These are phyloP conservation scores for Pyrrhosoma nymphula DNA, from an alignment of 2,888 invertebrate genomes.

Conservation along the genomic window DNA sequence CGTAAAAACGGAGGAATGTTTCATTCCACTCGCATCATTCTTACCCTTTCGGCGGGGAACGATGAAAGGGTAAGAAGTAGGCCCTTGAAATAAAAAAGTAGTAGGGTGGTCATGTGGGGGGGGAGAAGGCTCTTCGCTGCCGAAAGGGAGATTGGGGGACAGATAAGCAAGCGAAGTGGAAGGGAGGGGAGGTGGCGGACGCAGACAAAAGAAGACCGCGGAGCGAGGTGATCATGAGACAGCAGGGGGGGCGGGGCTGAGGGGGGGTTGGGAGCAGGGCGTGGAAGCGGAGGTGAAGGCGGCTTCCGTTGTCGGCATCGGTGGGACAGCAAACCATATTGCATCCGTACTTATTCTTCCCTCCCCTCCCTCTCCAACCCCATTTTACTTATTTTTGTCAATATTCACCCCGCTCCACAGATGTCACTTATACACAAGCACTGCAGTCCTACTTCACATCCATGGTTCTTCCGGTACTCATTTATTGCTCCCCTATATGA, in stretches of 20 bases:
- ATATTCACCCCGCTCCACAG: too few species aligned
- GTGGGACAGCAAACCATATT: not conserved
- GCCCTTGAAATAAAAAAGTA: not conserved
- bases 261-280: not conserved
- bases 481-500: too few species aligned
- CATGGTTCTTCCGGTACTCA: too few species aligned
- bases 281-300: not conserved
- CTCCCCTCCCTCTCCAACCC: not conserved
- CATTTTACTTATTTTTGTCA: not conserved
- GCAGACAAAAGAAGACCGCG: slow-evolving; percentile 41
- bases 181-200: not conserved
- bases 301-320: not conserved
- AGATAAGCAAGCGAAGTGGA: not conserved
- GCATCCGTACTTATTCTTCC: not conserved
- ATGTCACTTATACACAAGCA: too few species aligned
- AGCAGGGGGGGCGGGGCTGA: too few species aligned
- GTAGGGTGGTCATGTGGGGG: not conserved
- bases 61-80: not conserved
- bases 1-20: not conserved
- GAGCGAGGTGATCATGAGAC: not conserved
- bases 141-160: not conserved
- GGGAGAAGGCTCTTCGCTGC: not conserved
- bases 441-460: too few species aligned
- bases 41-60: not conserved
- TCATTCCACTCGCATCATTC: not conserved